These are phyloP conservation scores for Rhegmatorhina hoffmannsi DNA, from an alignment of 2,113 vertebrate genomes.

Conservation along the genomic window DNA sequence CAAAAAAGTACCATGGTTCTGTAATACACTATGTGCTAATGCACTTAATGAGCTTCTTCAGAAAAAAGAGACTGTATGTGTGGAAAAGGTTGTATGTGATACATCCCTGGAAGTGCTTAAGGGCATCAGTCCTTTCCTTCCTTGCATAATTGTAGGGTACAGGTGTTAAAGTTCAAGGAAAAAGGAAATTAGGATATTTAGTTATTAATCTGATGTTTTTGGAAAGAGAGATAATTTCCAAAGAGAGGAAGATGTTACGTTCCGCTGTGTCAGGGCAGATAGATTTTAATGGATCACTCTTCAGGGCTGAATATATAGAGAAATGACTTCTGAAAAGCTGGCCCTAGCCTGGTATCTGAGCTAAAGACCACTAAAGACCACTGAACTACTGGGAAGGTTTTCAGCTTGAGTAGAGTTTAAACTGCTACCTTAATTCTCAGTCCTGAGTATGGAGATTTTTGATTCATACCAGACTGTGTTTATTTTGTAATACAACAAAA, in stretches of 20 bases:
- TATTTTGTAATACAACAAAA: background rate
- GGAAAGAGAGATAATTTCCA: background rate
- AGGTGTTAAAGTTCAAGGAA: background rate
- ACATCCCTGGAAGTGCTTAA: background rate
- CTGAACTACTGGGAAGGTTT: background rate
- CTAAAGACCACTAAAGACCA: background rate
- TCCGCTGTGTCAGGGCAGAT: background rate
- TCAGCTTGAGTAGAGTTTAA: background rate
- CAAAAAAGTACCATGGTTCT: background rate
- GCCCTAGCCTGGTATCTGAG: background rate
- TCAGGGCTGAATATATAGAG: background rate
- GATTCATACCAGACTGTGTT: background rate
- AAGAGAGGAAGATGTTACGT: background rate
- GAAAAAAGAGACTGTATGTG: background rate
- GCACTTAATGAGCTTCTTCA: background rate
- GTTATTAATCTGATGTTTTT: background rate
- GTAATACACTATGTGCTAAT: constrained; percentile 4
- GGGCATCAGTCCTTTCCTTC: background rate
- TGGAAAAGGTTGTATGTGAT: background rate
- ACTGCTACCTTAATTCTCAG: background rate
- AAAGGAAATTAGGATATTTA: background rate
- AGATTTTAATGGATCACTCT: background rate
- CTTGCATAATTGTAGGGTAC: background rate
- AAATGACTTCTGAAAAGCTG: background rate
- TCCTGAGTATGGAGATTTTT: background rate